Percentiles rank a stretch among this genome's conserved stretches.
Conservation (phyloP, 1,140 invertebrate species). For the Lucilia cuprina region DNA sequence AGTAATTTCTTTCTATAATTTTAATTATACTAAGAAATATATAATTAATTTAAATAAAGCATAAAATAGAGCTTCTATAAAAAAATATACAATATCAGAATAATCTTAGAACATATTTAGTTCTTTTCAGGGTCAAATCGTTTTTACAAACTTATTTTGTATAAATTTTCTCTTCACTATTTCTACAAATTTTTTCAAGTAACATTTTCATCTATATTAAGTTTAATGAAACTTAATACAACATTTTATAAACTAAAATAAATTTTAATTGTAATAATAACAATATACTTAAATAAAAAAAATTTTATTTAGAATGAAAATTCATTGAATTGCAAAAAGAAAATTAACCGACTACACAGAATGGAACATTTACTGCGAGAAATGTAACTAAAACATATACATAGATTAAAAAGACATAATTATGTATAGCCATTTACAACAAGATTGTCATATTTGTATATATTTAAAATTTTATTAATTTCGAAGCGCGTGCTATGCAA, state of each 20-base stretch:
- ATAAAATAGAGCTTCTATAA: too few relatives aligned
- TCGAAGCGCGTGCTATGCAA: too few relatives aligned
- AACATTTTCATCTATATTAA: not conserved
- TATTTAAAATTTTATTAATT: too few relatives aligned
- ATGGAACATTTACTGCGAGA: not conserved
- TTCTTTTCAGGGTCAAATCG: not conserved
- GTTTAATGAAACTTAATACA: not conserved
- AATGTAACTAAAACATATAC: not conserved
- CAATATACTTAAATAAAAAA: not conserved
- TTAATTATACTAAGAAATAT: not conserved
- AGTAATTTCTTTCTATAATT: too few relatives aligned
- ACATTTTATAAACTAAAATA: not conserved
- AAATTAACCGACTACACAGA: constrained; percentile 53
- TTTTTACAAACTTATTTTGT: not conserved
- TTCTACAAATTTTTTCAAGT: not conserved
- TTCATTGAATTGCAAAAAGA: constrained; percentile 61
- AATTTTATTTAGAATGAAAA: constrained; percentile 52
- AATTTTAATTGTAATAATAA: not conserved
- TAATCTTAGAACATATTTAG: too few relatives aligned
- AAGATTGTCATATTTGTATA: too few relatives aligned
- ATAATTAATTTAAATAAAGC: not conserved
- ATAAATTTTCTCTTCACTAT: not conserved
- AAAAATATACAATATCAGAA: too few relatives aligned
- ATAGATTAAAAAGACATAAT: not conserved
- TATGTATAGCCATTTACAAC: too few relatives aligned